Evolutionary conservation across 2,797 vertebrate species (phyloP), one percentile per base, ranked within the genome.

Genomic region (Emydoidea blandingii): DNA sequence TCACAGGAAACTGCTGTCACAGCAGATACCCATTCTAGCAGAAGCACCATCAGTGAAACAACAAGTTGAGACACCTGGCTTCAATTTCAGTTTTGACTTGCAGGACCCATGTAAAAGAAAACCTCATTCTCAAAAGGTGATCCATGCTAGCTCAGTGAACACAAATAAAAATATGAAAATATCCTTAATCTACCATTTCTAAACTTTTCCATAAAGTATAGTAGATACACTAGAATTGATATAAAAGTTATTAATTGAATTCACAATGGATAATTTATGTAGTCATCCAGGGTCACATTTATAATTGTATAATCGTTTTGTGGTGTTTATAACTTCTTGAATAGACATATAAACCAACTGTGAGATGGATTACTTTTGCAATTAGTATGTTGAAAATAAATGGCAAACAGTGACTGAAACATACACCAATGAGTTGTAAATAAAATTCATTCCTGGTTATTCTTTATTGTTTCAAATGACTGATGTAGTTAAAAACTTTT

Each of bases 351-450:
- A 98, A 98, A 98, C 97, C 96, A 79, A 90, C 82, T 12, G 44
- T 91, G 89, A 97, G 97, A 98, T 97, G 97, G 98, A 98, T 98
- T 81, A 96, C 95, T 98, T 91, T 92, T 94, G 96, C 96, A 97
- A 98, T 98, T 98, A 98, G 97, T 94, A 98, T 97, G 98, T 98
- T 98, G 96, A 98, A 98, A 98, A 98, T 97, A 94, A 94, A 97
- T 93, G 96, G 94, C 97, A 98, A 98, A 98, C 97, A 96, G 94
- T 91, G 97, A 96, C 88, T 97, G 98, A 92, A 84, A 89, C 95
- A 97, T 95, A 96, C 88, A 86, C 92, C 95, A 72, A 41, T 94
- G 93, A 93, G 92, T 59, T 97, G 95, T 97, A 97, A 98, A 98
- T 97, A 97, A 83, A 91, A 92, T 62, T 59, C 87, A 93, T 89